phyloP scores from a whole-genome alignment of 1,140 invertebrate genomes.

The Muscidifurax raptorellus region DNA sequence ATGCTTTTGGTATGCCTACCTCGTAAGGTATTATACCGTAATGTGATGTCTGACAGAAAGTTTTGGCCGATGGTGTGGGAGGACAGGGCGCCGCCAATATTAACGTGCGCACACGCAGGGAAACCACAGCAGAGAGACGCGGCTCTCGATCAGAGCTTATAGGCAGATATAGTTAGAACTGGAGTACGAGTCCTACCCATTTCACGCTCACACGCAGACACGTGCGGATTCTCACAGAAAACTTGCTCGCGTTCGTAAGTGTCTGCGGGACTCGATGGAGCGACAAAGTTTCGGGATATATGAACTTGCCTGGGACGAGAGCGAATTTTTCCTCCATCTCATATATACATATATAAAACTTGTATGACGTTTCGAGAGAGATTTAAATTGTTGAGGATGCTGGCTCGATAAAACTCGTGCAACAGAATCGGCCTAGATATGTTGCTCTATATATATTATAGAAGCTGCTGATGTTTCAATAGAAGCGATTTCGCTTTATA shows the following conservation, averaged over 20 bases:
- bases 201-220: not conserved
- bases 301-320: not conserved
- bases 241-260: not conserved
- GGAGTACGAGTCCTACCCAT: constrained; percentile 5
- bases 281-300: constrained; percentile 8
- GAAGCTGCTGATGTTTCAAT: too few species aligned
- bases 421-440: too few species aligned
- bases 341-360: too few species aligned
- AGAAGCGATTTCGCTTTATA: too few species aligned
- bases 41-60: constrained; percentile 40
- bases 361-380: too few species aligned
- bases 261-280: not conserved
- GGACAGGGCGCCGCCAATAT: not conserved
- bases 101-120: constrained; percentile 8
- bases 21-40: constrained; percentile 43
- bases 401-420: too few species aligned
- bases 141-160: constrained; percentile 2
- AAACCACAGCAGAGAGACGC: not conserved
- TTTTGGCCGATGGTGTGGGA: not conserved
- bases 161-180: not conserved
- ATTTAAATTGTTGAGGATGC: too few species aligned
- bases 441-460: too few species aligned
- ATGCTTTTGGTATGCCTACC: not conserved
- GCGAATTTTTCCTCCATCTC: too few species aligned
- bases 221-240: too few species aligned